Conservation (phyloP, 2,888 invertebrate genomes). For the Eilema griseolum region DNA sequence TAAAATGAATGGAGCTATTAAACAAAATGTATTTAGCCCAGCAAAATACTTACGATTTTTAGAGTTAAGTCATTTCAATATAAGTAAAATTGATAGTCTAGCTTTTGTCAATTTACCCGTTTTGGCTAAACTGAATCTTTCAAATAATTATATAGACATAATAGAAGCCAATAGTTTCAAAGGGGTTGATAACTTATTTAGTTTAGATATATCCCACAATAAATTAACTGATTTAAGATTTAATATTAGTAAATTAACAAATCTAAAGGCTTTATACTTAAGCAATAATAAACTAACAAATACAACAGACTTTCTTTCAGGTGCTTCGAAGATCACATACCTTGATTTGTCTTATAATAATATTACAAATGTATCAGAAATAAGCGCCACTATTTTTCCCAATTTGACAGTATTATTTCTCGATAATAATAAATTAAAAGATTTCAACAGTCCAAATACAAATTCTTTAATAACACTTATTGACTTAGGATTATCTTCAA, state of each 20-base stretch:
- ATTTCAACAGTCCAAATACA: conserved; percentile 66
- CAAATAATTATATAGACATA: conserved; percentile 66
- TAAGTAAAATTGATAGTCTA: conserved; percentile 62
- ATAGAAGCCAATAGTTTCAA: conserved; percentile 68
- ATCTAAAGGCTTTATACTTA: conserved; percentile 70
- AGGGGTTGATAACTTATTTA: conserved; percentile 68
- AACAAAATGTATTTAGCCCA: conserved; percentile 67
- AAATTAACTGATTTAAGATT: conserved; percentile 58
- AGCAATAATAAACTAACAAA: conserved; percentile 66
- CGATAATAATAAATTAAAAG: conserved; percentile 65
- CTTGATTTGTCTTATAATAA: conserved; percentile 70
- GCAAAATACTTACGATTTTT: conserved; percentile 69
- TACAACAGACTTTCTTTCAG: conserved; percentile 56
- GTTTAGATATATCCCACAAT: conserved; percentile 74
- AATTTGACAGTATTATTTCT: conserved; percentile 66
- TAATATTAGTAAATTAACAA: conserved; percentile 54
- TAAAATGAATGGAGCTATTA: conserved; percentile 60
- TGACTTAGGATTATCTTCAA: conserved; percentile 66
- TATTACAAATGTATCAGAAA: conserved; percentile 53
- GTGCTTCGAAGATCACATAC: conserved; percentile 57
- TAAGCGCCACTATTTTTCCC: conserved; percentile 53
- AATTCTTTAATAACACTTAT: conserved; percentile 64
- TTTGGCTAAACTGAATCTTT: conserved; percentile 71
- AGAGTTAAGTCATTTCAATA: conserved; percentile 68
- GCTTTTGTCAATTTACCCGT: conserved; percentile 70